Percentiles rank a stretch among this genome's conserved stretches.
Conservation (phyloP, 2,888 invertebrate species). For the Cryptus viduatorius region DNA sequence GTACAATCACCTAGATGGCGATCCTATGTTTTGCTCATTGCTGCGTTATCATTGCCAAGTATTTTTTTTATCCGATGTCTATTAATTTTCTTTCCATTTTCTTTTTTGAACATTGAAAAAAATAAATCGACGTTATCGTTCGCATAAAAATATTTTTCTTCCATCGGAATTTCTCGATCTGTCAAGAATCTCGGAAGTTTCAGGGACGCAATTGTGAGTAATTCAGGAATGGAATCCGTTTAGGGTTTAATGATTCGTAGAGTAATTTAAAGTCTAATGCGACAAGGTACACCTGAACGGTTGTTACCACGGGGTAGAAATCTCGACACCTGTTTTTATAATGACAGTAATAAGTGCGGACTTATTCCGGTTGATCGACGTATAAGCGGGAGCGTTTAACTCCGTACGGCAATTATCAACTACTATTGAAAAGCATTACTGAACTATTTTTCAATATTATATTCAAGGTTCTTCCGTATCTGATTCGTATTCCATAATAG, state of each 20-base stretch:
- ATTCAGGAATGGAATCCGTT: slow-evolving; percentile 22
- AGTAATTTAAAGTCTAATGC: slow-evolving; percentile 31
- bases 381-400: slow-evolving; percentile 43
- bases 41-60: not conserved
- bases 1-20: slow-evolving; percentile 9
- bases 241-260: slow-evolving; percentile 46
- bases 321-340: slow-evolving; percentile 52
- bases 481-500: slow-evolving; percentile 62
- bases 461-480: slow-evolving; percentile 73
- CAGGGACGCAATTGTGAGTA: slow-evolving; percentile 23
- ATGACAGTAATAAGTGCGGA: slow-evolving; percentile 55
- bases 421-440: slow-evolving; percentile 63
- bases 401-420: slow-evolving; percentile 45
- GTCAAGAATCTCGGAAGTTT: slow-evolving; percentile 27
- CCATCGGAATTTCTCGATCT: slow-evolving; percentile 10
- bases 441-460: slow-evolving; percentile 66
- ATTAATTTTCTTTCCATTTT: not conserved
- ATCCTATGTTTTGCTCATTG: not conserved
- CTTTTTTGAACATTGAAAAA: not conserved
- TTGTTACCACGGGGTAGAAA: slow-evolving; percentile 46
- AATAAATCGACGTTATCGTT: not conserved
- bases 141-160: slow-evolving; percentile 17
- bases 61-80: not conserved
- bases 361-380: slow-evolving; percentile 58
- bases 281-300: slow-evolving; percentile 18